Evolutionary conservation across 2,113 vertebrate genomes (phyloP).

Genomic region (Thunnus thynnus): DNA sequence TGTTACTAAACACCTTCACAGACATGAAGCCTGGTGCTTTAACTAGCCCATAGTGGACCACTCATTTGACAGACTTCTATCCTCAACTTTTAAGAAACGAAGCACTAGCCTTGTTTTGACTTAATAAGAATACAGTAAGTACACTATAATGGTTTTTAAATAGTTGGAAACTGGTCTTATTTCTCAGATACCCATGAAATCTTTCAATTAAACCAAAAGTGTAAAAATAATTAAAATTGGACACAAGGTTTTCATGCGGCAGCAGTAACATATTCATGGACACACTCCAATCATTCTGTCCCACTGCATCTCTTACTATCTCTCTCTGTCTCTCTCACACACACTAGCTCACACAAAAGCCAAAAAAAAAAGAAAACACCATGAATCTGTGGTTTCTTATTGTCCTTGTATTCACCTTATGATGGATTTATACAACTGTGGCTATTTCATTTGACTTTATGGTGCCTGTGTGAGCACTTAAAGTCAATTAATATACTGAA

Average conservation of each 20-base stretch:
- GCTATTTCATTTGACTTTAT: slow-evolving; percentile 59
- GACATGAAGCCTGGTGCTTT: no score
- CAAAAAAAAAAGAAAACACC: slow-evolving; percentile 10
- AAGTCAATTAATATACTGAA: slow-evolving; percentile 68
- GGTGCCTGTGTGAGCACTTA: slow-evolving; percentile 53
- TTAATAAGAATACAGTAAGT: not conserved
- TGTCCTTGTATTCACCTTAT: slow-evolving; percentile 43
- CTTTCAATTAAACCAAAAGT: not conserved
- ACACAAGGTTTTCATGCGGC: not conserved
- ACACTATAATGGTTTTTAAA: not conserved
- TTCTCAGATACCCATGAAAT: not conserved
- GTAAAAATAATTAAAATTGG: not conserved
- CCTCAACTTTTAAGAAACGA: no score
- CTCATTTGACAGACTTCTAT: no score
- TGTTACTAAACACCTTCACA: no score
- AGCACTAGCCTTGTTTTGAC: not conserved
- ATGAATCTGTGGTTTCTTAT: not conserved
- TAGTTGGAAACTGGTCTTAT: not conserved
- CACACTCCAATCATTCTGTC: not conserved
- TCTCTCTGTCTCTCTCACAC: not conserved
- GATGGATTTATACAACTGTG: slow-evolving; percentile 32
- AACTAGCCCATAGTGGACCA: no score
- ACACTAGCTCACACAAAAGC: not conserved
- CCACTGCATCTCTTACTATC: not conserved
- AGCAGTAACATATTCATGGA: not conserved